Percentiles rank a stretch among this genome's conserved stretches.
These are phyloP conservation scores for Hydrozoanthus gracilis DNA, from an alignment of 92 coral and sea anemone species.

Conservation along the genomic window DNA sequence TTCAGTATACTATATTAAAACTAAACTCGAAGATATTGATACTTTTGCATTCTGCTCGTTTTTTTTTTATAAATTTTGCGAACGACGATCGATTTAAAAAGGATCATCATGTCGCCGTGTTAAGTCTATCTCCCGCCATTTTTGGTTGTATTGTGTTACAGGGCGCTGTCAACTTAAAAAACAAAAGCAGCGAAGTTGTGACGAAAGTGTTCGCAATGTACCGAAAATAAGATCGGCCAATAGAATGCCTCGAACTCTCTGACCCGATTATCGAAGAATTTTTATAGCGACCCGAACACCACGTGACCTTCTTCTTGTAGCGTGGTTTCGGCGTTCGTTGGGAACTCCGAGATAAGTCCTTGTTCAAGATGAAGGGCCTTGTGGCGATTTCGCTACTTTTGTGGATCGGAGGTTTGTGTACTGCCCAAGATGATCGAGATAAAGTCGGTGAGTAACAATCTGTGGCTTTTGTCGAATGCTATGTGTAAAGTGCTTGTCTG, in stretches of 20 bases:
- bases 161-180: constrained; percentile 40
- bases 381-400: constrained; percentile 45
- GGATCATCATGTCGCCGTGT: too few species aligned
- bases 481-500: not conserved
- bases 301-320: constrained; percentile 47
- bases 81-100: too few species aligned
- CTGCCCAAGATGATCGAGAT: constrained; percentile 30
- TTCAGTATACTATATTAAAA: too few species aligned
- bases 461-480: not conserved
- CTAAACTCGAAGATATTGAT: too few species aligned
- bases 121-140: constrained; percentile 27
- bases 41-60: too few species aligned
- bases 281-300: not conserved
- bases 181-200: constrained; percentile 14
- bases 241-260: not conserved
- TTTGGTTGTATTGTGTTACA: constrained; percentile 38
- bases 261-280: not conserved
- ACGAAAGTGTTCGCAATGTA: constrained; percentile 9
- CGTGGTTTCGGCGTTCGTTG: constrained; percentile 51
- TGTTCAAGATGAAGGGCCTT: constrained; percentile 37
- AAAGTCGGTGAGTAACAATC: constrained; percentile 34
- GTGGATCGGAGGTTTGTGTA: constrained; percentile 31
- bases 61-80: too few species aligned
- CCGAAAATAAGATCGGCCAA: constrained; percentile 22
- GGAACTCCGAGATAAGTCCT: not conserved